Evolutionary conservation across 1,140 invertebrate species (phyloP), one percentile per base, ranked within the genome.

Genomic region (Neodiprion virginianus): DNA sequence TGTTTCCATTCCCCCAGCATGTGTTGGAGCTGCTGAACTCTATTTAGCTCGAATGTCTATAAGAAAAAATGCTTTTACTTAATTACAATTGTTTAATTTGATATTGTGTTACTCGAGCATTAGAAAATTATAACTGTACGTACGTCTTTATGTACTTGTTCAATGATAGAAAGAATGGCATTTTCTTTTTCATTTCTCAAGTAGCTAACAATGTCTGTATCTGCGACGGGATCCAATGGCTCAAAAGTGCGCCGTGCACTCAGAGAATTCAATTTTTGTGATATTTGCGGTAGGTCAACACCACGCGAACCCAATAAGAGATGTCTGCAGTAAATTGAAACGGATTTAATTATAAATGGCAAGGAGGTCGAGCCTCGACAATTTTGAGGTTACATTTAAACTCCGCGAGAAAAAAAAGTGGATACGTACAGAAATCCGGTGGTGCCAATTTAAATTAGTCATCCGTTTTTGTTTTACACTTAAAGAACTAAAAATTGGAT

Each of bases 111-210:
- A 2, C 14, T 21, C 7, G 1, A 49, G 2, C 11, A 65, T 65
- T 65, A 2, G 5, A 74, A 50, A 65, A 73, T 65, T n/a, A 3
- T 28, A 69, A 73, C 48, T 53, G 9, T 75, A 90, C 91, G 90
- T 90, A 96, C 95, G 83, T 92, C 92, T 88, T 93, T 93, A 77
- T 95, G 92, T 68, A 96, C 95, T 85, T 97, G 94, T 86, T 98
- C 97, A 81, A 98, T 96, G 9, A 97, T 92, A 28, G 95, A 94
- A 7, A 98, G 88, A 81, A 98, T 95, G 23, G 96, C 96, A 92
- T 97, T 98, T 89, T 98, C 95, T 72, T 95, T 93, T 89, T 98
- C 97, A 92, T 98, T 98, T 87, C 93, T 94, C 5, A 99, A 87
- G 86, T 95, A 98, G 80, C 93, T 96, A 81, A 95, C 91, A 76